phyloP scores from a whole-genome alignment of 1,140 invertebrate species.

The Anoplophora glabripennis region DNA sequence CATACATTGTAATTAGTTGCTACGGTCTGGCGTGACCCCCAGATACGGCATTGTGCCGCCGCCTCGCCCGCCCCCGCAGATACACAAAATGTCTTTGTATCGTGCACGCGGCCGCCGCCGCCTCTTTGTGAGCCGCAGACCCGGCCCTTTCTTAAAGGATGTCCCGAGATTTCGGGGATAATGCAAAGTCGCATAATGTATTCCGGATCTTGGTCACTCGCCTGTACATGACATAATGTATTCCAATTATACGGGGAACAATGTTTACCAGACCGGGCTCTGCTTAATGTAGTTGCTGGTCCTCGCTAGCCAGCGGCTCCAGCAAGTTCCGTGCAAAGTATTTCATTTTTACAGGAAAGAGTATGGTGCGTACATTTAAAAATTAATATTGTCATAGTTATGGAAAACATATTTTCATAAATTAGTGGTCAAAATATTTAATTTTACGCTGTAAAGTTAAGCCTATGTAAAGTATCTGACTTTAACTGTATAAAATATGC shows the following conservation, averaged over 20 bases:
- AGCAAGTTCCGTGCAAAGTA: too few species aligned
- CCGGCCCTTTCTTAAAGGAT: constrained; percentile 25
- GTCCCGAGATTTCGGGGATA: constrained; percentile 20
- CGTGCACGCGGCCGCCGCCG: constrained; percentile 4
- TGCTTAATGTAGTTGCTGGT: not conserved
- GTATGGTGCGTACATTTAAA: too few species aligned
- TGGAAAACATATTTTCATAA: too few species aligned
- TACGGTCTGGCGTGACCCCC: constrained; percentile 37
- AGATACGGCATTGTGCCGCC: constrained; percentile 25
- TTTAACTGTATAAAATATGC: too few species aligned
- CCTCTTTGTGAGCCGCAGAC: constrained; percentile 17
- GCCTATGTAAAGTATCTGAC: too few species aligned
- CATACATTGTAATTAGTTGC: constrained; percentile 49
- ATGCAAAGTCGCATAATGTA: constrained; percentile 35
- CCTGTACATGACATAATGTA: constrained; percentile 38
- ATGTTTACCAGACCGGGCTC: constrained; percentile 22
- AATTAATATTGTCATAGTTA: too few species aligned
- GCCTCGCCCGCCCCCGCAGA: constrained; percentile 9
- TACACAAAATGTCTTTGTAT: constrained; percentile 24
- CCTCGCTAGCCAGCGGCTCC: too few species aligned
- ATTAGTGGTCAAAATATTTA: too few species aligned
- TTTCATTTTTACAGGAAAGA: too few species aligned
- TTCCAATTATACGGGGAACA: constrained; percentile 35
- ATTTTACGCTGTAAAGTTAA: too few species aligned
- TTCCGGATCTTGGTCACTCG: constrained; percentile 35